phyloP scores from a whole-genome alignment of 1,140 invertebrate genomes.

The Aethina tumida region DNA sequence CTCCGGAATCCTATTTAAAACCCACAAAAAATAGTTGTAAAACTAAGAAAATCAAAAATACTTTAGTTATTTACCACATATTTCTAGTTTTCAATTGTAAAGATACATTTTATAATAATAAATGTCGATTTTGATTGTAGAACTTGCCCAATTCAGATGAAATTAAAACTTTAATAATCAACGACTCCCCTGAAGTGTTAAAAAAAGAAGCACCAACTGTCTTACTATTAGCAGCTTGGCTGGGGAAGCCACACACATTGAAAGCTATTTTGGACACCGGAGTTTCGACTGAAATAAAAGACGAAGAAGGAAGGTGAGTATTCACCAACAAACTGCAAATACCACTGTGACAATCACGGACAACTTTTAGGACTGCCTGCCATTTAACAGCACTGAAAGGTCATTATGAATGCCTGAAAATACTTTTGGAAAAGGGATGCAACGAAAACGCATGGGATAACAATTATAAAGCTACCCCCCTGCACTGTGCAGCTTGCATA shows the following conservation, averaged over 20 bases:
- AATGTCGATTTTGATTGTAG: constrained; percentile 20
- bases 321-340: constrained; percentile 7
- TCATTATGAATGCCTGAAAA: constrained; percentile 49
- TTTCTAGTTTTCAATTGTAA: too few species aligned
- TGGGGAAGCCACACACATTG: constrained; percentile 37
- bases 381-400: constrained; percentile 68
- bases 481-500: constrained; percentile 65
- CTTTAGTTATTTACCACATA: too few species aligned
- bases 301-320: constrained; percentile 41
- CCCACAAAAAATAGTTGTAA: too few species aligned
- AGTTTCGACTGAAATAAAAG: constrained; percentile 35
- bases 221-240: constrained; percentile 42
- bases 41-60: too few species aligned
- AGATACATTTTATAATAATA: too few species aligned
- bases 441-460: constrained; percentile 58
- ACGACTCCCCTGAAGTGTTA: constrained; percentile 28
- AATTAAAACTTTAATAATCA: constrained; percentile 38
- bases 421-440: constrained; percentile 53
- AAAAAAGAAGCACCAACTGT: constrained; percentile 23
- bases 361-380: constrained; percentile 51
- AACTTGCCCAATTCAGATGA: constrained; percentile 39
- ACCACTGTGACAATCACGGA: constrained; percentile 1
- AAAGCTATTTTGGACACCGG: constrained; percentile 36
- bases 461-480: constrained; percentile 53
- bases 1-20: too few species aligned